These are phyloP conservation scores for Propsilocerus akamusi DNA, from an alignment of 1,140 invertebrate genomes.

Conservation along the genomic window DNA sequence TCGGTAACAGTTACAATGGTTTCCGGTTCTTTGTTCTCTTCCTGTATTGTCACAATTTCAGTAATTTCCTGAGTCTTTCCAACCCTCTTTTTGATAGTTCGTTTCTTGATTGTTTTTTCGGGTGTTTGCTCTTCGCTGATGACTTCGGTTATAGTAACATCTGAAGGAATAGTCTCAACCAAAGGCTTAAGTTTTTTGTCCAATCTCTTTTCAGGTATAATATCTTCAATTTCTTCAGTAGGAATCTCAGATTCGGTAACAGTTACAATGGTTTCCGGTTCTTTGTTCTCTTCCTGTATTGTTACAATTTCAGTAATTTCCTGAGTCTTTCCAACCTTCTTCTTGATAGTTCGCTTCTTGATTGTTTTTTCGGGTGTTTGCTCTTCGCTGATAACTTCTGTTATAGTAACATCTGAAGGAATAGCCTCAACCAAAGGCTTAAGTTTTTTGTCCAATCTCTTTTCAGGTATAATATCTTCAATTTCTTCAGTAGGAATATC, in stretches of 20 bases:
- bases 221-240: slow-evolving; percentile 4
- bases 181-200: not conserved
- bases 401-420: not conserved
- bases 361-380: slow-evolving; percentile 8
- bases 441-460: slow-evolving; percentile 9
- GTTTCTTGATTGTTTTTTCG: slow-evolving; percentile 11
- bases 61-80: slow-evolving; percentile 17
- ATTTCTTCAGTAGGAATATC: slow-evolving; percentile 8
- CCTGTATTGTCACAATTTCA: slow-evolving; percentile 14
- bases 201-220: slow-evolving; percentile 8
- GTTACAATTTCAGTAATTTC: slow-evolving; percentile 15
- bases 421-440: slow-evolving; percentile 9
- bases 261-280: slow-evolving; percentile 7
- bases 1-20: slow-evolving; percentile 6
- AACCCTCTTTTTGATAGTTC: slow-evolving; percentile 12
- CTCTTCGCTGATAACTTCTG: slow-evolving; percentile 10
- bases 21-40: slow-evolving; percentile 10
- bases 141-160: slow-evolving; percentile 7
- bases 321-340: slow-evolving; percentile 7
- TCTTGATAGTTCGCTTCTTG: slow-evolving; percentile 9
- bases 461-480: slow-evolving; percentile 9
- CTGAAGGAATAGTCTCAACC: slow-evolving; percentile 11
- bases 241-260: slow-evolving; percentile 1
- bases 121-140: slow-evolving; percentile 9
- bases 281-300: slow-evolving; percentile 10